phyloP scores from a whole-genome alignment of 2,113 vertebrate species.

The Glareola pratincola region DNA sequence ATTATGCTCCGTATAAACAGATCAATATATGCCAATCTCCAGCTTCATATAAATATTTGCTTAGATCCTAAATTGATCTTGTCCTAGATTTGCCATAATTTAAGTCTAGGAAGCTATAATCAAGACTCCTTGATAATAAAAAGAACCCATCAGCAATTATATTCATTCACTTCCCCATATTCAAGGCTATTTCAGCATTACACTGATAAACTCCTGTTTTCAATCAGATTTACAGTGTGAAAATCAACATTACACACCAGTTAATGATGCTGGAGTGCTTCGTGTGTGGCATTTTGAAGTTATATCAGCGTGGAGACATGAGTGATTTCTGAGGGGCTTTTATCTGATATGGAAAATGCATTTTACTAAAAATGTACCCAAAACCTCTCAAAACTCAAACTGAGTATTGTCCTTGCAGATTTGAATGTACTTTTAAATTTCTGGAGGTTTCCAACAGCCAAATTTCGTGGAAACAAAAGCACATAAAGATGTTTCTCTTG shows the following conservation, averaged over 20 bases:
- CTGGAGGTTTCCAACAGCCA: background rate
- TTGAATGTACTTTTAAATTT: background rate
- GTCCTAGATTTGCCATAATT: constrained; percentile 54
- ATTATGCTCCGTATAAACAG: constrained; percentile 29
- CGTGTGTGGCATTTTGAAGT: constrained; percentile 15
- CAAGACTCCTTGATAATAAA: constrained; percentile 53
- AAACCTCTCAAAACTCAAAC: background rate
- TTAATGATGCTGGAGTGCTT: constrained; percentile 32
- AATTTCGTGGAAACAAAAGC: background rate
- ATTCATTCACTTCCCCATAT: constrained; percentile 31
- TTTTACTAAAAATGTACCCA: background rate
- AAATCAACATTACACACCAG: constrained; percentile 40
- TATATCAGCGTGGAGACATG: background rate
- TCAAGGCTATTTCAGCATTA: constrained; percentile 46
- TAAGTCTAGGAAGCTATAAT: constrained; percentile 58
- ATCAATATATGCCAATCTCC: constrained; percentile 43
- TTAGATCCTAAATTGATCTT: constrained; percentile 63
- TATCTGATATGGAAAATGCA: background rate
- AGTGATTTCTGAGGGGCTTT: background rate
- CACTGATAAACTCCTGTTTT: constrained; percentile 51
- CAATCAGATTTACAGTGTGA: constrained; percentile 20
- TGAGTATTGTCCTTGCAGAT: background rate
- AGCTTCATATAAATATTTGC: constrained; percentile 53
- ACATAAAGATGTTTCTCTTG: background rate
- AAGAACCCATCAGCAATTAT: constrained; percentile 57